Percentiles rank a stretch among this genome's conserved stretches.
Evolutionary conservation across 2,888 invertebrate genomes (phyloP).

Genomic region (Venustoraphidia nigricollis): DNA sequence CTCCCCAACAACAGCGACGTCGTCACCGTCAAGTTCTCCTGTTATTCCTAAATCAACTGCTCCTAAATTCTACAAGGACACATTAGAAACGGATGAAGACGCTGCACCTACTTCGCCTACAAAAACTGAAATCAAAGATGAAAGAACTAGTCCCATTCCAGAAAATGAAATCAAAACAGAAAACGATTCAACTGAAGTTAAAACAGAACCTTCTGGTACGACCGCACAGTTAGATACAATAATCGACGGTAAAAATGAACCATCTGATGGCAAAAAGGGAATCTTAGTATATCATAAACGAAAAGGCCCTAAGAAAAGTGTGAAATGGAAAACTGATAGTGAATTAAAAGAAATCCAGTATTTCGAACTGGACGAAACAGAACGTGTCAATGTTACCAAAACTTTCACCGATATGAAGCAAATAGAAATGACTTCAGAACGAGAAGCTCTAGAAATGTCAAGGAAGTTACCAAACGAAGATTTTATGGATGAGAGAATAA

Average conservation of each 20-base stretch:
- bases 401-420: constrained; percentile 84
- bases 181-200: constrained; percentile 19
- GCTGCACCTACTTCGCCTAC: constrained; percentile 27
- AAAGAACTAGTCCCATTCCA: constrained; percentile 17
- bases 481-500: constrained; percentile 65
- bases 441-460: constrained; percentile 64
- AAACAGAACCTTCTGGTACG: constrained; percentile 27
- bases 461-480: constrained; percentile 63
- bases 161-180: constrained; percentile 23
- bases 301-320: constrained; percentile 63
- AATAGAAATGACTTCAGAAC: constrained; percentile 74
- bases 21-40: constrained; percentile 17
- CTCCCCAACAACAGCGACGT: constrained; percentile 20
- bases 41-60: constrained; percentile 28
- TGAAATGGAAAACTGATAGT: constrained; percentile 67
- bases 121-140: constrained; percentile 7
- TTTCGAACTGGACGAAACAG: constrained; percentile 91
- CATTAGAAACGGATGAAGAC: constrained; percentile 54
- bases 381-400: constrained; percentile 87
- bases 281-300: constrained; percentile 59
- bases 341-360: constrained; percentile 70
- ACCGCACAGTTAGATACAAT: constrained; percentile 5
- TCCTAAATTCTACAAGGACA: constrained; percentile 81
- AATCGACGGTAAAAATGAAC: neutral
- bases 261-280: constrained; percentile 49